These are phyloP conservation scores for Rallus limicola DNA, from an alignment of 2,113 vertebrate genomes.

Conservation along the genomic window DNA sequence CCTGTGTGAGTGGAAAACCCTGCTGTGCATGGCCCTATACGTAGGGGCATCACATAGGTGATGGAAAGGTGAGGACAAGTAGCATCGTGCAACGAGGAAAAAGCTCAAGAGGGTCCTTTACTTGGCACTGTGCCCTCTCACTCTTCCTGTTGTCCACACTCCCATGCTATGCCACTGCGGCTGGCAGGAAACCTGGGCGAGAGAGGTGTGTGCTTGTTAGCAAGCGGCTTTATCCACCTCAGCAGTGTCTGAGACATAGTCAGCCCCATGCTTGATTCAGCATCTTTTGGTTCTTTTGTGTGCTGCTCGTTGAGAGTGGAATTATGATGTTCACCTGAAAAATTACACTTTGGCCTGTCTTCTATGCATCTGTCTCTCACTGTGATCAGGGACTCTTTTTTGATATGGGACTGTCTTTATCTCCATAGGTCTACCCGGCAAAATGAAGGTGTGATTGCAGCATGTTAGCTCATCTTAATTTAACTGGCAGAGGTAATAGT, in stretches of 20 bases:
- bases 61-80: neutral
- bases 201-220: neutral
- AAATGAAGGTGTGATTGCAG: slow-evolving; percentile 4
- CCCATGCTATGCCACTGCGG: neutral
- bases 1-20: neutral
- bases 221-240: neutral
- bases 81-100: neutral
- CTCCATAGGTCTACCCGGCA: neutral
- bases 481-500: neutral
- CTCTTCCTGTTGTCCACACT: neutral
- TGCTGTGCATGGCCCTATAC: neutral
- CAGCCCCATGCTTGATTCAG: neutral
- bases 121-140: neutral
- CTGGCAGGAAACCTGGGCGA: neutral
- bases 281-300: neutral
- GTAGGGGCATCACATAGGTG: neutral
- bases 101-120: neutral
- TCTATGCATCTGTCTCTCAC: neutral
- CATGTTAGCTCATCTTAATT: neutral
- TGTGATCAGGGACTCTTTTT: neutral
- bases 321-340: neutral
- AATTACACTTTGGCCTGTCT: neutral
- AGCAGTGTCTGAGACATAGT: neutral
- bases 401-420: slow-evolving; percentile 11
- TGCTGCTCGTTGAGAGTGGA: neutral